Evolutionary conservation across 2,113 vertebrate species (phyloP), one percentile per base, ranked within the genome.

Genomic region (Heterochromis multidens): DNA sequence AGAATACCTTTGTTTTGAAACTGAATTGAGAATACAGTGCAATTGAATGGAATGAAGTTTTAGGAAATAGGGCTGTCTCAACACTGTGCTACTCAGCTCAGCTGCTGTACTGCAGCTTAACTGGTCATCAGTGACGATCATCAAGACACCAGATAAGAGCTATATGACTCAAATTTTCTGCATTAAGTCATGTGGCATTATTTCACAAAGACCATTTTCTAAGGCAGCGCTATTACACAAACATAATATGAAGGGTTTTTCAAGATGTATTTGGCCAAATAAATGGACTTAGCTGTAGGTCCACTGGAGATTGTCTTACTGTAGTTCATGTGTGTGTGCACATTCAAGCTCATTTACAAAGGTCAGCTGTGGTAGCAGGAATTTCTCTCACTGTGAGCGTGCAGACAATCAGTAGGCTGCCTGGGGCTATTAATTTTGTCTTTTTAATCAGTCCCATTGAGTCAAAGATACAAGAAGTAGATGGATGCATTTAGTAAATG

Each of bases 361-460:
- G 88, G 82, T 88, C 86, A 88, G 27, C 29, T 65, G 40, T 35
- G 43, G 78, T 52, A 56, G 70, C 72, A 80, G 65, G 79, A 40
- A 80, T 88, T 56, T 59, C 59, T 87, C 82, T 93, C 40, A 80
- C 43, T 81, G 60, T 56, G 63, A 35, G 29, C 49, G 86, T 19
- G 62, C 63, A 81, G 58, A 87, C 84, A 90, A 87, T 94, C 88
- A 88, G 82, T 83, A 65, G 79, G 40, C 33, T 61, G 78, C 89
- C 58, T 21, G 33, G 37, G 70, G 87, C 80, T 81, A 90, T 92
- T 43, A 84, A 85, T 94, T 91, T 85, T 76, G 82, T 85, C 80
- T 88, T 88, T 94, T 93, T 90, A 93, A 93, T 92, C 90, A 91
- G 88, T 91, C 88, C 89, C 90, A 85, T 85, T 90, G 90, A 93